Base-by-base conservation (phyloP, 1,140 invertebrate species). In the Araneus ventricosus region DNA sequence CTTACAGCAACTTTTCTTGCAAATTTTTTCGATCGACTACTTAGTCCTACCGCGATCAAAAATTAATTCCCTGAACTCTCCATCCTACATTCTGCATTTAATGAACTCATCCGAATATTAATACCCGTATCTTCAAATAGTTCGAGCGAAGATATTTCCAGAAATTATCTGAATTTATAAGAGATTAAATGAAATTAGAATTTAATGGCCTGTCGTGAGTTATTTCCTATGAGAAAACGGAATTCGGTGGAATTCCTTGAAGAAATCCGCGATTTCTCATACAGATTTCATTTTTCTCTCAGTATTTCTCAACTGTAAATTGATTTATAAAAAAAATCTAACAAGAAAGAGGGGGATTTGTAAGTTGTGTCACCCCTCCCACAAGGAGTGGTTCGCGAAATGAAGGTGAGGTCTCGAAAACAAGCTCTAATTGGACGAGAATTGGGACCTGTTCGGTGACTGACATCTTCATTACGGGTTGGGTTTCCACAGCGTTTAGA, bases 381-480 rank as follows among this genome's bases (percentile, higher is more conserved):
- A 7, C 2, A 20, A 34, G 70, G 70, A 75, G 70, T 75, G 70
- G 63, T n/a, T n/a, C 80, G 24, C 24, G 39, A 37, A 45, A 37
- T 34, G n/a, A 86, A 34, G 57, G 30, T 34, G 30, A 39, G 57
- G 30, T 34, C 57, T 24, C 27, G 27, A 24, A 61, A 59, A 34
- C 84, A 17, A 20, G 52, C 52, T 37, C 57, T 86, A 86, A 86
- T 86, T 86, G 84, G 84, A 27, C 84, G 45, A 52, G 84, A 39
- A 86, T 86, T 61, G 37, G 41, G n/a, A 30, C 52, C 27, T 30
- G 10, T n/a, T 45, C 30, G 8, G 6, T 59, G 52, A 86, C 30
- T 86, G 84, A 86, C 84, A 86, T 86, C 84, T 86, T 86, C 84
- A 86, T 86, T 86, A 86, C 45, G 27, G 52, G 84, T 86, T 86